These are phyloP conservation scores for Dendroctonus valens DNA, from an alignment of 1,140 invertebrate genomes.

Conservation along the genomic window DNA sequence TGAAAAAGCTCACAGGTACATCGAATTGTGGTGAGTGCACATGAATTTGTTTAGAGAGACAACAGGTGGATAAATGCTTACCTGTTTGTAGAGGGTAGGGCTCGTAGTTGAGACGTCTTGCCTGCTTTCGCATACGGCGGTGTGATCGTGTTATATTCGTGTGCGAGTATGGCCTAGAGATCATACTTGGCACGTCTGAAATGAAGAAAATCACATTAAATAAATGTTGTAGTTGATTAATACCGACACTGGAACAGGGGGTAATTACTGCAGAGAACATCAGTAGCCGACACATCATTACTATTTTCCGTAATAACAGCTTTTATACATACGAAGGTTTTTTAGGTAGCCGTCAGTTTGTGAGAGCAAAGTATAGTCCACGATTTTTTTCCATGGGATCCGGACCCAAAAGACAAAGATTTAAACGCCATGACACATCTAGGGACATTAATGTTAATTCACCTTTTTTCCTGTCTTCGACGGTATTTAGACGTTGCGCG, in stretches of 20 bases:
- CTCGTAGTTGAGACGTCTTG: too few species aligned
- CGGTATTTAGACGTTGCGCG: conserved; percentile 1
- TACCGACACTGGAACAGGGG: background rate
- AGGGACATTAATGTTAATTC: conserved; percentile 18
- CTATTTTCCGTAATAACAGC: conserved; percentile 24
- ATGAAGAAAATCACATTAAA: too few species aligned
- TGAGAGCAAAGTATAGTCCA: conserved; percentile 1
- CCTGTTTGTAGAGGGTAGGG: too few species aligned
- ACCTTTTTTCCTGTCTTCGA: conserved; percentile 7
- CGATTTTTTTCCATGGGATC: background rate
- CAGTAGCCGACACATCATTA: conserved; percentile 14
- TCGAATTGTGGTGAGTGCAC: background rate
- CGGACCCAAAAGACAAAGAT: conserved; percentile 11
- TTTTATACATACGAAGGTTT: background rate
- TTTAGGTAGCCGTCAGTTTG: conserved; percentile 6
- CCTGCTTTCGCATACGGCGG: too few species aligned
- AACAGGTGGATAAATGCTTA: background rate
- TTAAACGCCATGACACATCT: conserved; percentile 24
- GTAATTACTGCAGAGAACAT: conserved; percentile 3
- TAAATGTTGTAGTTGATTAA: background rate
- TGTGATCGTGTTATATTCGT: too few species aligned
- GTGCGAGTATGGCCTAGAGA: too few species aligned
- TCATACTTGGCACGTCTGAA: too few species aligned
- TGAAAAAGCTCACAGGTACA: background rate
- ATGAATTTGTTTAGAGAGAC: background rate